A percentile compares a stretch with the other conserved stretches of the same genome.
phyloP scores from a whole-genome alignment of 2,888 invertebrate species.

The Xestobium rufovillosum region DNA sequence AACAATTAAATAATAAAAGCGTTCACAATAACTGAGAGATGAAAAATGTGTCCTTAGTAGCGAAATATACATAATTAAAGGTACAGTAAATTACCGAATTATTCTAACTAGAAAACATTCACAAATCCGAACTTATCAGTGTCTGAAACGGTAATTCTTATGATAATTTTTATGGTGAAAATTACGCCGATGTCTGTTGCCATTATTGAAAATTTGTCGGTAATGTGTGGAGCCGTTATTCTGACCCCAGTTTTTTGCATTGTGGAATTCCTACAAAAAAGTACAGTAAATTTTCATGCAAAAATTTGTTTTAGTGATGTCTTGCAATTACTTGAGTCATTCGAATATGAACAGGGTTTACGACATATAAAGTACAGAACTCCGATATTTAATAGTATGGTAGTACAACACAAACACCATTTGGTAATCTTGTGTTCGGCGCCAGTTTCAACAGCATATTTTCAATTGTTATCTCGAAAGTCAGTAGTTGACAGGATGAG shows the following conservation, averaged over 20 bases:
- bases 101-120: conserved; percentile 14
- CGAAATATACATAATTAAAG: conserved; percentile 19
- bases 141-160: conserved; percentile 39
- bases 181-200: conserved; percentile 34
- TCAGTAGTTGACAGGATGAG: no score
- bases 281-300: conserved; percentile 2
- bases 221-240: conserved; percentile 27
- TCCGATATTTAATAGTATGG: no score
- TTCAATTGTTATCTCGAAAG: no score
- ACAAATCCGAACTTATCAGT: conserved; percentile 29
- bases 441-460: no score
- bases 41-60: background rate
- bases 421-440: no score
- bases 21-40: conserved; percentile 4
- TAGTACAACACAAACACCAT: no score
- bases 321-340: no score
- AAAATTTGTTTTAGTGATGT: no score
- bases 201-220: conserved; percentile 34
- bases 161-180: conserved; percentile 39
- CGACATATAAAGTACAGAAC: no score
- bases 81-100: conserved; percentile 5
- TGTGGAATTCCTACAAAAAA: conserved; percentile 42
- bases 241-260: conserved; percentile 44
- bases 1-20: conserved; percentile 7
- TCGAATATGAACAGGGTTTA: no score